Percentiles rank a stretch among this genome's conserved stretches.
Evolutionary conservation across 1,140 invertebrate species (phyloP).

Genomic region (Whitmania pigra): DNA sequence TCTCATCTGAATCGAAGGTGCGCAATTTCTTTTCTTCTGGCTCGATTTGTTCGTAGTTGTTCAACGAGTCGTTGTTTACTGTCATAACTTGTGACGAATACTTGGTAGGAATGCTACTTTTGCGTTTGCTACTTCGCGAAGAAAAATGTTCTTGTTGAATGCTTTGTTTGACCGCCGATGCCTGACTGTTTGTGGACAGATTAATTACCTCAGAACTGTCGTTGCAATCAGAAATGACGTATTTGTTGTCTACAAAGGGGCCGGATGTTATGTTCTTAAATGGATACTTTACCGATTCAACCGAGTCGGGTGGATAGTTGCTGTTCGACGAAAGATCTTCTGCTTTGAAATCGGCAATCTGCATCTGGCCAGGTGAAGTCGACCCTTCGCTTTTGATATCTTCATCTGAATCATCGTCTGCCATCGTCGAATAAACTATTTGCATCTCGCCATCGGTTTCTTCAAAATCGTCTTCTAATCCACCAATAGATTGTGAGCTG

Average conservation of each 20-base stretch:
- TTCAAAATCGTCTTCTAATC: not conserved
- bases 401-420: not conserved
- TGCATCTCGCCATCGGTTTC: slow-evolving; percentile 12
- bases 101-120: slow-evolving; percentile 3
- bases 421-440: slow-evolving; percentile 4
- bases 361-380: too few species aligned
- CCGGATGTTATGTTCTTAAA: not conserved
- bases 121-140: slow-evolving; percentile 5
- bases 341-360: too few species aligned
- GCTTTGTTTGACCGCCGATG: not conserved
- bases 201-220: not conserved
- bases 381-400: not conserved
- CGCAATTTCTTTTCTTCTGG: too few species aligned
- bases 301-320: not conserved
- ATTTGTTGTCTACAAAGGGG: not conserved
- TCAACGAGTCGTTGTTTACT: not conserved
- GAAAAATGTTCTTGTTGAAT: not conserved
- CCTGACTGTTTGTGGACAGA: not conserved
- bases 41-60: too few species aligned
- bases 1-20: too few species aligned
- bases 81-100: not conserved
- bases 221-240: not conserved
- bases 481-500: not conserved
- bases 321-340: too few species aligned
- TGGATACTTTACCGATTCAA: not conserved